phyloP scores from a whole-genome alignment of 2,113 vertebrate genomes.

The Limanda limanda region DNA sequence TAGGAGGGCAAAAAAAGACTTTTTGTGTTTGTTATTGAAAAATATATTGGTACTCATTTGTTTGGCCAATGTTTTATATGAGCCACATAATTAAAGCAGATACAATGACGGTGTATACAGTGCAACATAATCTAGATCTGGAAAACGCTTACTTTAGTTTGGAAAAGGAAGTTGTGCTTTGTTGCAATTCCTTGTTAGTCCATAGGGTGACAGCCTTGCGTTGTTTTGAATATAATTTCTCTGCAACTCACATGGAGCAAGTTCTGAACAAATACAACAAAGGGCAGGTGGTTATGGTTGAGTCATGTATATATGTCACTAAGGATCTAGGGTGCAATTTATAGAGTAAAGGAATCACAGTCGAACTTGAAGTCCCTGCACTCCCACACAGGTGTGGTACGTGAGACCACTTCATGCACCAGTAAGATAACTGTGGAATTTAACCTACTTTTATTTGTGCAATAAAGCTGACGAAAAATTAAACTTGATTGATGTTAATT shows the following conservation, averaged over 20 bases:
- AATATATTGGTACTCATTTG: too few relatives aligned
- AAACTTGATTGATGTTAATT: too few relatives aligned
- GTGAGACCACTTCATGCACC: not conserved
- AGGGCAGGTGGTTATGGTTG: not conserved
- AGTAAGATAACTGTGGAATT: not conserved
- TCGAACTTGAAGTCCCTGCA: not conserved
- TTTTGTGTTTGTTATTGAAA: too few relatives aligned
- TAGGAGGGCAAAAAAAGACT: not conserved
- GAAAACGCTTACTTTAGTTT: not conserved
- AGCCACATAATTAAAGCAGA: not conserved
- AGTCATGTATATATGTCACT: not conserved
- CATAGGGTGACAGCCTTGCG: constrained; percentile 46
- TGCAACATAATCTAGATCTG: too few relatives aligned
- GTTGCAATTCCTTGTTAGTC: constrained; percentile 18
- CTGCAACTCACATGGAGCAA: not conserved
- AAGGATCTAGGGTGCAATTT: not conserved
- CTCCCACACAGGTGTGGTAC: not conserved
- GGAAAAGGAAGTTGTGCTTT: not conserved
- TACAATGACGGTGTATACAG: not conserved
- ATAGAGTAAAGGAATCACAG: not conserved
- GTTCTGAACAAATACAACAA: not conserved
- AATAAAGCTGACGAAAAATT: not conserved
- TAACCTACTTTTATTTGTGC: not conserved
- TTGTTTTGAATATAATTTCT: not conserved
- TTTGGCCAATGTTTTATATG: not conserved